Conservation (phyloP, 2,888 invertebrate species). For the Desoria tigrina region DNA sequence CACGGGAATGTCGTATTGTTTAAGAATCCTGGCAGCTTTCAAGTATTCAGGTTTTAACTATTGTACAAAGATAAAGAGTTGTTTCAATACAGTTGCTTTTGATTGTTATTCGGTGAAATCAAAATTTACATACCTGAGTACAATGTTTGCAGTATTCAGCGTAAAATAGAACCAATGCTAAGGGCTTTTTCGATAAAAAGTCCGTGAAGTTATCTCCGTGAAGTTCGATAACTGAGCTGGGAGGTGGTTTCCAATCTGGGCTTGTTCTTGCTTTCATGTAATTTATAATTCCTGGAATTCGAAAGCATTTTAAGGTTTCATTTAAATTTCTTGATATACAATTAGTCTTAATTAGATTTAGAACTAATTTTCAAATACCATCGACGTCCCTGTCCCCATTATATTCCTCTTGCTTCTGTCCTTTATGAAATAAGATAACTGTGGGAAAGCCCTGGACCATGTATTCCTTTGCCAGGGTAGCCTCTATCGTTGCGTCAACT, state of each 20-base stretch:
- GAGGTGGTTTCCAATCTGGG: constrained; percentile 63
- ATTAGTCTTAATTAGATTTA: too few species aligned
- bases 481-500: constrained; percentile 60
- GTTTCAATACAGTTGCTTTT: too few species aligned
- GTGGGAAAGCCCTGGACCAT: constrained; percentile 62
- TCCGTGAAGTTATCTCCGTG: constrained; percentile 60
- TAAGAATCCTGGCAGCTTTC: constrained; percentile 59
- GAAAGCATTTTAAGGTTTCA: constrained; percentile 13
- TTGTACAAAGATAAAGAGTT: constrained; percentile 59
- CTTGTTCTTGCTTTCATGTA: constrained; percentile 60
- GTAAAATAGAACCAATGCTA: constrained; percentile 63
- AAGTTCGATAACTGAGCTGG: constrained; percentile 60
- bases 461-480: constrained; percentile 58
- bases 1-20: constrained; percentile 58
- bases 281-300: constrained; percentile 59
- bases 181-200: constrained; percentile 57
- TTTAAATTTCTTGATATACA: too few species aligned
- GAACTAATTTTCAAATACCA: constrained; percentile 53
- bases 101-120: neutral
- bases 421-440: constrained; percentile 61
- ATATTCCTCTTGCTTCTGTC: constrained; percentile 57
- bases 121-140: constrained; percentile 52
- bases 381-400: constrained; percentile 57
- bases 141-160: constrained; percentile 61
- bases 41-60: constrained; percentile 61